A percentile compares a stretch with the other conserved stretches of the same genome.
Conservation (phyloP, 2,888 invertebrate genomes). For the Drosophila neutralis region DNA sequence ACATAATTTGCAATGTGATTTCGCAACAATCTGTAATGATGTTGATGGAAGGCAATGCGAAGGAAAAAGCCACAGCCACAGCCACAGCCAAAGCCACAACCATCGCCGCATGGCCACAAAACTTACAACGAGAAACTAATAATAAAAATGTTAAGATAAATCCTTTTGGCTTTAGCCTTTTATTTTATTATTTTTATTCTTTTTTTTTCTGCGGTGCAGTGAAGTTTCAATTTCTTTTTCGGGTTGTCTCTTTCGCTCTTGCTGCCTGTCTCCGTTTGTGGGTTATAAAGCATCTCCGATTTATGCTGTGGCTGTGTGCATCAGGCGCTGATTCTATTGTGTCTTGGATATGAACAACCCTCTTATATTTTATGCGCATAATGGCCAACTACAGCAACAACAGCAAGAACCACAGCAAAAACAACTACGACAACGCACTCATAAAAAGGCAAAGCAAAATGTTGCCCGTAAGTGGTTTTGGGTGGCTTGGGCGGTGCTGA, state of each 20-base stretch:
- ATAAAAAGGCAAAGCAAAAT: slow-evolving; percentile 58
- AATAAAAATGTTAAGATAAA: slow-evolving; percentile 79
- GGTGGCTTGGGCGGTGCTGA: slow-evolving; percentile 12
- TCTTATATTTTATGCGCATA: slow-evolving; percentile 79
- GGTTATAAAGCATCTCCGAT: slow-evolving; percentile 66
- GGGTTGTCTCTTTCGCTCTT: background rate
- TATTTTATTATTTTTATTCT: slow-evolving; percentile 9
- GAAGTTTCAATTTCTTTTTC: slow-evolving; percentile 54
- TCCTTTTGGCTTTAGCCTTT: slow-evolving; percentile 56
- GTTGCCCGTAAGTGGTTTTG: slow-evolving; percentile 48
- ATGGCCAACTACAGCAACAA: slow-evolving; percentile 66
- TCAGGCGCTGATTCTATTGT: slow-evolving; percentile 68
- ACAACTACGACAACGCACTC: slow-evolving; percentile 44
- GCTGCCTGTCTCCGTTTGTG: slow-evolving; percentile 21
- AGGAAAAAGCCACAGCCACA: slow-evolving; percentile 1
- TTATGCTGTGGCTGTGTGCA: slow-evolving; percentile 60
- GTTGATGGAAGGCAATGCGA: slow-evolving; percentile 28
- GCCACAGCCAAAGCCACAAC: slow-evolving; percentile 25
- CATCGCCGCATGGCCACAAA: slow-evolving; percentile 66
- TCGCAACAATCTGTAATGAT: slow-evolving; percentile 64
- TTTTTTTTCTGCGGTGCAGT: slow-evolving; percentile 20
- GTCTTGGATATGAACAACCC: slow-evolving; percentile 70
- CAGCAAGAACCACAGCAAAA: slow-evolving; percentile 7
- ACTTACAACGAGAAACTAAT: slow-evolving; percentile 65
- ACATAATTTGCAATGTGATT: slow-evolving; percentile 73